Base-by-base conservation (phyloP, 2,888 invertebrate genomes). In the Brachyptera putata region DNA sequence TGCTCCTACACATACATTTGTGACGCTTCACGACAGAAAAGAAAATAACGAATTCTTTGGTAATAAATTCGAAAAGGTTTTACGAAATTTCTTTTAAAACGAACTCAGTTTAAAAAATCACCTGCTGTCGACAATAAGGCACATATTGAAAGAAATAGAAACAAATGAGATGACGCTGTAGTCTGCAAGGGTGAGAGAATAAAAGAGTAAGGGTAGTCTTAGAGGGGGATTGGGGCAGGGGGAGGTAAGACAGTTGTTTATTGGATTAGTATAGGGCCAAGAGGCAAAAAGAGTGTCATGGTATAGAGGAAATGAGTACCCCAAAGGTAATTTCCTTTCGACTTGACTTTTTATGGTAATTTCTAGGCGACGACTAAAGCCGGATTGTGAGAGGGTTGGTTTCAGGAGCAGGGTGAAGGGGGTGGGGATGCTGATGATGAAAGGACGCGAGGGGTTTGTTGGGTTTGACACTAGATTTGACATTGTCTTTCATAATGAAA, bases 281-380 rank as follows among this genome's bases (percentile, higher is more conserved):
- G 30, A 30, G 30, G n/a, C n/a, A 16, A n/a, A 11, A 13, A n/a
- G 58, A 26, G 60, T 56, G 41, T 60, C 49, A 34, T 24, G 14
- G 22, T 50, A 55, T 24, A 14, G 36, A 39, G 57, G 62, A 57
- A 62, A 62, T 59, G 59, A 59, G 59, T n/a, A 55, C 53, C 46
- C 26, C 59, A 48, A 57, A 62, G 62, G 62, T 62, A 60, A 62
- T 62, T 62, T 62, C 62, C 62, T 62, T 57, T 58, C 49, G 57
- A 49, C 57, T 39, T 26, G 55, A 43, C 57, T 62, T 48, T 62
- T 62, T 62, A 62, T 62, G 62, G 60, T 62, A 62, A 62, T 62
- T 62, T 53, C 46, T 59, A n/a, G n/a, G n/a, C n/a, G n/a, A n/a
- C n/a, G 59, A 41, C 60, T 58, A n/a, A 18, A 36, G 9, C 36